These are phyloP conservation scores for Argyresthia goedartella DNA, from an alignment of 2,888 invertebrate genomes.

Conservation along the genomic window DNA sequence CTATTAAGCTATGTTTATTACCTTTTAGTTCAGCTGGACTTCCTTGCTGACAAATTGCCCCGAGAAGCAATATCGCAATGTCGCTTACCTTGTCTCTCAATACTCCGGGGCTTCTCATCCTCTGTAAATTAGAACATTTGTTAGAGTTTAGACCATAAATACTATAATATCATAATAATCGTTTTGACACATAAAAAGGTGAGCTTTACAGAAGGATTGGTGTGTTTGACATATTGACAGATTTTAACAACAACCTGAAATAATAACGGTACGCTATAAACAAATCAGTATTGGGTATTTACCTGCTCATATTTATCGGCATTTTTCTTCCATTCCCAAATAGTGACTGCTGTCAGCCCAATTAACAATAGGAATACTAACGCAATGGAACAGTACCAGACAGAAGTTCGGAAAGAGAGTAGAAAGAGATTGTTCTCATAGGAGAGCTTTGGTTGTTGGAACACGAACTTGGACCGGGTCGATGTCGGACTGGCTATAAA, in stretches of 20 bases:
- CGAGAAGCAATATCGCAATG: constrained; percentile 66
- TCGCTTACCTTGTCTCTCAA: constrained; percentile 57
- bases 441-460: constrained; percentile 79
- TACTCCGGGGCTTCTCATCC: constrained; percentile 29
- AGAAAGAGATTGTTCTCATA: constrained; percentile 79
- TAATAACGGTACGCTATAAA: no score
- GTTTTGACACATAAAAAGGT: no score
- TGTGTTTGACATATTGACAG: no score
- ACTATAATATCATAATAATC: no score
- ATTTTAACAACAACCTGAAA: no score
- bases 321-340: constrained; percentile 51
- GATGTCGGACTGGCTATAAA: constrained; percentile 78
- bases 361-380: constrained; percentile 56
- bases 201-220: no score
- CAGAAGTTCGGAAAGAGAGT: constrained; percentile 74
- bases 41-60: constrained; percentile 76
- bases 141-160: no score
- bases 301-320: constrained; percentile 13
- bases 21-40: constrained; percentile 57
- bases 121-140: constrained; percentile 22
- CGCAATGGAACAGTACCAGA: constrained; percentile 73
- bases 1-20: constrained; percentile 14
- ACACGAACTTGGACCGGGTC: constrained; percentile 77
- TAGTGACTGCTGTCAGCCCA: constrained; percentile 37
- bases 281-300: no score